Conservation (phyloP, 53 echinoderm and acorn worm species). For the Zoroaster sp. region DNA sequence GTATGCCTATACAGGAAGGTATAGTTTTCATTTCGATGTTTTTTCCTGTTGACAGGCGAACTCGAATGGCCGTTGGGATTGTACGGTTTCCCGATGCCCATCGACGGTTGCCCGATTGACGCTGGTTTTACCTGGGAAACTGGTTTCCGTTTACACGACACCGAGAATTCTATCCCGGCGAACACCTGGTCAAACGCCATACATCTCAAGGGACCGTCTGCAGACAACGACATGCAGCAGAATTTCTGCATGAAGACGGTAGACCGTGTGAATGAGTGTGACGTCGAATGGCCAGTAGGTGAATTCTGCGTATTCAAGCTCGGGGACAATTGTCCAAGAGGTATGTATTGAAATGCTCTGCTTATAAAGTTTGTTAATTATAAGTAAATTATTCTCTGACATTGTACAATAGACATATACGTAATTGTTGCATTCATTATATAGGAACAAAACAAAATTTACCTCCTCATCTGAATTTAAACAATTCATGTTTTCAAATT, state of each 20-base stretch:
- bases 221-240: constrained; percentile 30
- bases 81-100: neutral
- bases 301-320: constrained; percentile 39
- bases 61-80: neutral
- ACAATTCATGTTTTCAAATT: too few relatives aligned
- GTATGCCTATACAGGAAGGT: too few relatives aligned
- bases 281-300: constrained; percentile 24
- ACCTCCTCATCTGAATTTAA: too few relatives aligned
- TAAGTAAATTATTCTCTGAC: too few relatives aligned
- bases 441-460: too few relatives aligned
- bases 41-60: too few relatives aligned
- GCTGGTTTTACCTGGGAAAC: constrained; percentile 29
- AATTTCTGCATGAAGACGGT: constrained; percentile 45
- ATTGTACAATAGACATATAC: neutral
- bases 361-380: too few relatives aligned
- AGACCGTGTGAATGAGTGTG: neutral
- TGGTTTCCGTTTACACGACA: constrained; percentile 52
- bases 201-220: constrained; percentile 31
- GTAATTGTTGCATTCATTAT: too few relatives aligned
- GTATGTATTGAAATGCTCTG: too few relatives aligned
- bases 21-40: too few relatives aligned
- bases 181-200: constrained; percentile 49
- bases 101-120: neutral
- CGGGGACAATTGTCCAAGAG: constrained; percentile 29
- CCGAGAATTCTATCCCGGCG: neutral